These are phyloP conservation scores for Entosphenus tridentatus DNA, from an alignment of 2,113 vertebrate genomes.

Conservation along the genomic window DNA sequence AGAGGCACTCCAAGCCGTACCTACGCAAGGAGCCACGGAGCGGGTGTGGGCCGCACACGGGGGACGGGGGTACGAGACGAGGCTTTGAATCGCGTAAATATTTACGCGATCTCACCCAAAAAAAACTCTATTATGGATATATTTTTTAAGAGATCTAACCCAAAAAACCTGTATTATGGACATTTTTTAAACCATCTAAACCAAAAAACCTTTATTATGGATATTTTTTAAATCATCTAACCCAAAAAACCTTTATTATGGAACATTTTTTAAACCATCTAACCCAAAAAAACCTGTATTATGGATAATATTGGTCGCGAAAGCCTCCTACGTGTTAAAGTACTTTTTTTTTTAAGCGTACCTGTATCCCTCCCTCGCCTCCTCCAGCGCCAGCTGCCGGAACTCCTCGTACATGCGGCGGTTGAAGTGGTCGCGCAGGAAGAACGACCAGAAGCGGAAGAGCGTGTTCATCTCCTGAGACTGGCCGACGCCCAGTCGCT, in stretches of 20 bases:
- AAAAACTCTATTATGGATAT: no score
- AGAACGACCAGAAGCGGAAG: constrained; percentile 98
- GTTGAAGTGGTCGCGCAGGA: constrained; percentile 94
- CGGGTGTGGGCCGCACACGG: neutral
- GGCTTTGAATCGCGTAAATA: neutral
- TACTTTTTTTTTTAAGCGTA: constrained; percentile 12
- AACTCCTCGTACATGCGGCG: constrained; percentile 98
- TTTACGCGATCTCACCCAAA: no score
- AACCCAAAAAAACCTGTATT: neutral
- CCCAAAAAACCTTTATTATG: no score
- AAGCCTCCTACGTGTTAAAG: no score
- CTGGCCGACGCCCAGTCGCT: constrained; percentile 82
- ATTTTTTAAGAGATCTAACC: no score
- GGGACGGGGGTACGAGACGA: neutral
- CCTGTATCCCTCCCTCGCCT: constrained; percentile 91
- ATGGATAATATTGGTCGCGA: neutral
- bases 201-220: neutral
- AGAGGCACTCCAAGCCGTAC: constrained; percentile 96
- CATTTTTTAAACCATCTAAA: neutral
- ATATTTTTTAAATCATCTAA: neutral
- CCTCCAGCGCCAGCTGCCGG: constrained; percentile 72
- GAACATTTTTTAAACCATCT: no score
- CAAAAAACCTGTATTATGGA: no score
- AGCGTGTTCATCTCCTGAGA: constrained; percentile 99
- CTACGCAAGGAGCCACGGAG: constrained; percentile 18